phyloP scores from a whole-genome alignment of 1,140 invertebrate species.

The Matsumurasca onukii region DNA sequence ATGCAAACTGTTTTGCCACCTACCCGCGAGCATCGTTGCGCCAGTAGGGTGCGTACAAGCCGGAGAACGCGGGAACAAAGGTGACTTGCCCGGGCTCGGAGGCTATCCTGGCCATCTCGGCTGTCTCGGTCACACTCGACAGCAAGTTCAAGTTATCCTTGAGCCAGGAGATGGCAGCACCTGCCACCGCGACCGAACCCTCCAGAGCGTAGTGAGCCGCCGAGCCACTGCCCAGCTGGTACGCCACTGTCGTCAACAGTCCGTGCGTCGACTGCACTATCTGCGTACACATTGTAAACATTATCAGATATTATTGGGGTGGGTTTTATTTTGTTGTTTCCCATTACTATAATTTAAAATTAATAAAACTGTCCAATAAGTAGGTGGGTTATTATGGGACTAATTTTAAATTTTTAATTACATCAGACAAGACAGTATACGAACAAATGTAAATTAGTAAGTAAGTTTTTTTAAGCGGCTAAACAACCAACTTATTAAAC shows the following conservation, averaged over 20 bases:
- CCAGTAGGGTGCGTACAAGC: slow-evolving; percentile 96
- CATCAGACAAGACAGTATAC: too few relatives aligned
- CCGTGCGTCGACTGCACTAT: slow-evolving; percentile 85
- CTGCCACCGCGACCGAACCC: slow-evolving; percentile 83
- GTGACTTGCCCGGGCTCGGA: slow-evolving; percentile 83
- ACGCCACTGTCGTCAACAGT: slow-evolving; percentile 92
- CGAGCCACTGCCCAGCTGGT: slow-evolving; percentile 79
- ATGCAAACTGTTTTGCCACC: too few relatives aligned
- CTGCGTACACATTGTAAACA: too few relatives aligned
- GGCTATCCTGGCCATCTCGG: slow-evolving; percentile 71
- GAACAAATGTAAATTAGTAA: too few relatives aligned
- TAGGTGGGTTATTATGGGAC: too few relatives aligned
- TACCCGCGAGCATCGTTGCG: slow-evolving; percentile 87
- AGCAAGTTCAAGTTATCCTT: slow-evolving; percentile 84
- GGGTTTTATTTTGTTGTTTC: too few relatives aligned
- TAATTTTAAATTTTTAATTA: too few relatives aligned
- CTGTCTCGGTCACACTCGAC: slow-evolving; percentile 69
- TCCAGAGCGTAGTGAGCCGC: slow-evolving; percentile 86
- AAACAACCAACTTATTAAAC: too few relatives aligned
- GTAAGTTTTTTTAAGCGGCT: too few relatives aligned
- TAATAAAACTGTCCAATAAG: too few relatives aligned
- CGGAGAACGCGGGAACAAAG: slow-evolving; percentile 95
- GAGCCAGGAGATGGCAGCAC: slow-evolving; percentile 84
- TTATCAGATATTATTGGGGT: slow-evolving; percentile 5
- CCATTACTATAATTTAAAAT: too few relatives aligned